These are phyloP conservation scores for Cromileptes altivelis DNA, from an alignment of 2,113 vertebrate species.

Conservation along the genomic window DNA sequence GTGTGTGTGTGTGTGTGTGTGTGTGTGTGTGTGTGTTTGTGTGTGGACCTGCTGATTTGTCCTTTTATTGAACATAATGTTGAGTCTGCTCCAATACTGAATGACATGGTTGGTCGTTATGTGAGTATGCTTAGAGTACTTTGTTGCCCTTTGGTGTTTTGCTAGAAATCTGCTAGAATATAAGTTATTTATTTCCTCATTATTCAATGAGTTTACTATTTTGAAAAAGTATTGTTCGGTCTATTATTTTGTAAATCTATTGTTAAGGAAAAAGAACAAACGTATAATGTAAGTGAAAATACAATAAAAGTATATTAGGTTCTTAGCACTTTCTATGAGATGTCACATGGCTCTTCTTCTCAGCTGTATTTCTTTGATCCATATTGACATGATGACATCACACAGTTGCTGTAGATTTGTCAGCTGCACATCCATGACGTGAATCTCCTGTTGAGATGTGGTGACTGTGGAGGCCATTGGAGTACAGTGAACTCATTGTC, in stretches of 20 bases:
- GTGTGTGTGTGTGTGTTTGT: conserved; percentile 43
- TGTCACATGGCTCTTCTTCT: no score
- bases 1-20: conserved; percentile 39
- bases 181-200: conserved; percentile 63
- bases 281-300: conserved; percentile 57
- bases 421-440: no score
- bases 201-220: conserved; percentile 56
- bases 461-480: no score
- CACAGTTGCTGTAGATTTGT: no score
- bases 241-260: conserved; percentile 73
- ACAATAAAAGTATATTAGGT: conserved; percentile 75
- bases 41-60: conserved; percentile 47
- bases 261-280: conserved; percentile 58
- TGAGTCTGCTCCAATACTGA: conserved; percentile 38
- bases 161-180: conserved; percentile 67
- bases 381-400: no score
- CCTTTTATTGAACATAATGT: conserved; percentile 43
- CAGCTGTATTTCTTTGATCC: not conserved
- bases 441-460: no score
- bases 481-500: no score
- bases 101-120: conserved; percentile 23
- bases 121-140: conserved; percentile 46
- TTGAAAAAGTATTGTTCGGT: conserved; percentile 55
- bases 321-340: conserved; percentile 58
- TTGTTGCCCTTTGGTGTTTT: conserved; percentile 61